Base-by-base conservation (phyloP, 2,888 invertebrate genomes). In the Plagodis pulveraria region DNA sequence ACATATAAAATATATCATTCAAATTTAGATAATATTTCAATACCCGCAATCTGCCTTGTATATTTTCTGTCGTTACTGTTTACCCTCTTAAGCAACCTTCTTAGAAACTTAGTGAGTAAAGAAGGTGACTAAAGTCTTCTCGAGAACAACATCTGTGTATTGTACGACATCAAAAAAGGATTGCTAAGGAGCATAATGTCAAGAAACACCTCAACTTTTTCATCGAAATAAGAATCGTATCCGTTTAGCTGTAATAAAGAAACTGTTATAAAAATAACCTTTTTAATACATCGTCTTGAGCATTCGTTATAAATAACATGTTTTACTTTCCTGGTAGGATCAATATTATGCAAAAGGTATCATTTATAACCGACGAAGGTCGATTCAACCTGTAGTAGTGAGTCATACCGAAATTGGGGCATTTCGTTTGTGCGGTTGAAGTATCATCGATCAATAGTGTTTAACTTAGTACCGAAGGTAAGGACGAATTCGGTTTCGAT, bases 321-420 rank as follows among this genome's bases (percentile, higher is more conserved):
- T 52, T 58, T 52, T 43, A 54, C 55, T 72, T 81, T 76, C 77
- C 72, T 74, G 76, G 79, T 76, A 77, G 73, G 80, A 80, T 87
- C 87, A 77, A 87, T 89, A 82, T 76, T 80, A 85, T 84, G 81
- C 81, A 81, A 84, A 86, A 84, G 80, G 80, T 73, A 83, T 83
- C 78, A 73, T 84, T 83, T 84, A 77, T 82, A 81, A 72, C 73
- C 66, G 65, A 45, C 69, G 87, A 91, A 91, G 91, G 90, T 81
- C 89, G 80, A 70, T 65, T 58, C 58, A 66, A 70, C 62, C 62
- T 68, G 72, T 73, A 67, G 73, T 66, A 73, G 77, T 84, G 81
- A 84, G 67, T 84, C 83, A 85, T 72, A 63, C 71, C 66, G 70
- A 70, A 87, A 85, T 83, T 86, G 79, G 84, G 83, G 78, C 84